Conservation (phyloP, 2,113 vertebrate species). For the Micromys minutus region DNA sequence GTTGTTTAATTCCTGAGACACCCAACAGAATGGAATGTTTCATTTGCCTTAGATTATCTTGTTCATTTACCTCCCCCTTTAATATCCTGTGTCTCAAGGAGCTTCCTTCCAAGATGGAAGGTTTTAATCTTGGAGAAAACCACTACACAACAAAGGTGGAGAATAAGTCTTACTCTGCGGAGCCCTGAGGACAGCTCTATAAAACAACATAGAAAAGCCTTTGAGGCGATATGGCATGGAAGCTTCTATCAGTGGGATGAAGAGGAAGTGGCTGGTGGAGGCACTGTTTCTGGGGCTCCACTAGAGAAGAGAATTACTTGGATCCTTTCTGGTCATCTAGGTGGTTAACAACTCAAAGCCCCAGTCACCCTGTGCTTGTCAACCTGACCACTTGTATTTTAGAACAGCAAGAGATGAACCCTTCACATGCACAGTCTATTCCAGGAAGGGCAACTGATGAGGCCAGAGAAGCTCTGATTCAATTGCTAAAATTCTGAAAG, state of each 20-base stretch:
- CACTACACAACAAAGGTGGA: not conserved
- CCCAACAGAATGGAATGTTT: not conserved
- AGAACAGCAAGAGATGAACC: not conserved
- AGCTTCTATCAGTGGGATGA: not conserved
- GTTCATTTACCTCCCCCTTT: not conserved
- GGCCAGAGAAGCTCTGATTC: not conserved
- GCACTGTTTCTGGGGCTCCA: not conserved
- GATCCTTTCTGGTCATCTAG: not conserved
- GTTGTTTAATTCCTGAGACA: not conserved
- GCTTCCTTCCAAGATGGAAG: not conserved
- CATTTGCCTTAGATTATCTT: not conserved
- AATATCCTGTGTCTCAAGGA: not conserved
- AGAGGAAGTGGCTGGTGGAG: not conserved
- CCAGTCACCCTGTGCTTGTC: not conserved
- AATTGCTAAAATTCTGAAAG: not conserved
- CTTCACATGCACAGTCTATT: not conserved
- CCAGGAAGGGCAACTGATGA: not conserved
- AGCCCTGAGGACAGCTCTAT: not conserved
- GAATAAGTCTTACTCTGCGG: not conserved
- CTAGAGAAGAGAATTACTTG: not conserved
- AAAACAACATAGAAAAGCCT: not conserved
- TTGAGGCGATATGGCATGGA: not conserved
- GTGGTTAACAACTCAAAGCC: not conserved
- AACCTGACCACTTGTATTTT: not conserved
- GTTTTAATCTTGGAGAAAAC: not conserved